Evolutionary conservation across 2,888 invertebrate genomes (phyloP), one percentile per base, ranked within the genome.

Genomic region (Ochlodes sylvanus): DNA sequence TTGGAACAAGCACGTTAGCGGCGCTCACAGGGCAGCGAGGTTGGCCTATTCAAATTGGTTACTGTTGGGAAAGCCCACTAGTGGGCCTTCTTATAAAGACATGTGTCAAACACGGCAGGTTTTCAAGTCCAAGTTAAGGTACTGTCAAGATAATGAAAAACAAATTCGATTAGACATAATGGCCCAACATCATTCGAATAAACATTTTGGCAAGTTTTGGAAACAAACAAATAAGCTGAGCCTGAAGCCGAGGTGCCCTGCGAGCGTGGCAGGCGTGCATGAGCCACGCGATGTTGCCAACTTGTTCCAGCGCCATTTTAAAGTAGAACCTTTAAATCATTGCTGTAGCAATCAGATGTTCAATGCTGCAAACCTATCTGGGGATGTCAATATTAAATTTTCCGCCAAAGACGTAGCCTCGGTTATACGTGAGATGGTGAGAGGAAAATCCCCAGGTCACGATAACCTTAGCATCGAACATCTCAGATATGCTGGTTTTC

Each of bases 1-100:
- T n/a, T 52, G 62, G 62, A 62, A 62, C 34, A 62, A 38, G 14
- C n/a, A 62, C 38, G 62, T 62, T n/a, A 62, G 62, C 52, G 62
- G 50, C 52, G 62, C 62, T 32, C 44, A 62, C 42, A 62, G 52
- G 62, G 17, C 12, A n/a, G 62, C 62, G 7, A 27, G 54, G 27
- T 54, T 54, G 27, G 5, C 54, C 1, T 54, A 54, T 27, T 10
- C 27, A 27, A 54, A 54, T 10, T 54, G 54, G 54, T 3, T 27
- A 27, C 3, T 27, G 27, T 7, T 27, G 27, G 54, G 54, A 12
- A 54, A 27, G 54, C 54, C 54, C 54, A 27, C 21, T n/a, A 27
- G 27, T 27, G 54, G 54, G 10, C 54, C 54, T 19, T 1, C 2
- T 12, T 27, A 54, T 27, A 27, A 27, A 5, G 27, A 54, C 27